Conservation (phyloP, 2,113 vertebrate genomes). For the Hippocampus guttulatus region DNA sequence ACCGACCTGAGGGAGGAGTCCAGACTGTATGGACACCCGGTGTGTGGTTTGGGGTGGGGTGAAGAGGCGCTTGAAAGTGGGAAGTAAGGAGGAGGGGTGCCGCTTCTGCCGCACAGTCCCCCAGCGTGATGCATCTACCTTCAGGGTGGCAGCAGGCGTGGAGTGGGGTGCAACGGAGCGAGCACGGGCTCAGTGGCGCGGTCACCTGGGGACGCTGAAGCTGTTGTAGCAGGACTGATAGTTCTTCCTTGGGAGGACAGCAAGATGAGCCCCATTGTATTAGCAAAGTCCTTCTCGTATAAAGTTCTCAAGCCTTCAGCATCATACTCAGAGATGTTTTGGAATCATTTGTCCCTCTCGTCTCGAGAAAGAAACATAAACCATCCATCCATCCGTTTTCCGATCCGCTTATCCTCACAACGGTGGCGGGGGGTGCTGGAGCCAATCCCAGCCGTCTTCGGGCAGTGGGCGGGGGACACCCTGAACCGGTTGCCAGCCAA, state of each 20-base stretch:
- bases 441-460: too few relatives aligned
- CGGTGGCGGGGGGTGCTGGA: too few relatives aligned
- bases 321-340: not conserved
- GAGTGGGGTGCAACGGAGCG: slow-evolving; percentile 77
- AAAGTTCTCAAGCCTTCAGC: slow-evolving; percentile 44
- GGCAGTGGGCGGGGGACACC: too few relatives aligned
- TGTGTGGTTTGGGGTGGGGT: slow-evolving; percentile 15
- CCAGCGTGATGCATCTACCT: slow-evolving; percentile 77
- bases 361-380: not conserved
- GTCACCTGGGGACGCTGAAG: slow-evolving; percentile 78
- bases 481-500: too few relatives aligned
- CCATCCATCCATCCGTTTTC: too few relatives aligned
- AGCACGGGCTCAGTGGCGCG: slow-evolving; percentile 75
- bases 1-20: slow-evolving; percentile 64
- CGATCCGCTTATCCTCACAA: too few relatives aligned
- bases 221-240: slow-evolving; percentile 78
- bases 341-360: not conserved
- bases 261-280: slow-evolving; percentile 77
- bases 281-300: slow-evolving; percentile 59
- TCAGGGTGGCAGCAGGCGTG: slow-evolving; percentile 79
- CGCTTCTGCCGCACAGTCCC: slow-evolving; percentile 65
- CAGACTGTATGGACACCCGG: slow-evolving; percentile 15
- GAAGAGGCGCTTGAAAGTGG: slow-evolving; percentile 47
- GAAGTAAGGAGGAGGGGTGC: slow-evolving; percentile 44
- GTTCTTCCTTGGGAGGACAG: slow-evolving; percentile 79